Evolutionary conservation across 2,888 invertebrate genomes (phyloP).

Genomic region (Oligia strigilis): DNA sequence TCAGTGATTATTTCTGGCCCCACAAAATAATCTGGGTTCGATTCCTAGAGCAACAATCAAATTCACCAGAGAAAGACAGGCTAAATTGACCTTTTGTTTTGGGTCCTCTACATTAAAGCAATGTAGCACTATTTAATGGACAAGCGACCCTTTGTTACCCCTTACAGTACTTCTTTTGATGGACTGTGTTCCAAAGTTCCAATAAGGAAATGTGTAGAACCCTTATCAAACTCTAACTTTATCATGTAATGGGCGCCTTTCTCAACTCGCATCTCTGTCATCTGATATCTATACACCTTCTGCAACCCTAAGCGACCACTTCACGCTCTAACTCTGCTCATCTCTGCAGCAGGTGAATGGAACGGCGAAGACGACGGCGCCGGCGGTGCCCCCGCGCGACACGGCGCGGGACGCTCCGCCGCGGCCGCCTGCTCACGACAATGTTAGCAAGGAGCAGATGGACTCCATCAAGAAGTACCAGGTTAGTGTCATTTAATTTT

Average conservation of each 20-base stretch:
- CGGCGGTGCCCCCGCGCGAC: constrained; percentile 91
- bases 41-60: constrained; percentile 16
- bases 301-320: too few species aligned
- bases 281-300: neutral
- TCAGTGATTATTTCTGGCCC: neutral
- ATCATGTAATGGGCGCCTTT: too few species aligned
- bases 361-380: constrained; percentile 92
- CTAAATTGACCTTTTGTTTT: too few species aligned
- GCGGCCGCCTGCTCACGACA: constrained; percentile 88
- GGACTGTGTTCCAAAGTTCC: neutral
- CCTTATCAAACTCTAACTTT: neutral
- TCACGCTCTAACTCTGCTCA: constrained; percentile 10
- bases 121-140: too few species aligned
- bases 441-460: constrained; percentile 95
- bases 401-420: constrained; percentile 87
- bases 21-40: constrained; percentile 24
- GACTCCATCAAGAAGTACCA: constrained; percentile 98
- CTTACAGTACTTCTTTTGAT: neutral
- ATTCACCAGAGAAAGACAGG: neutral
- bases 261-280: neutral
- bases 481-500: constrained; percentile 89
- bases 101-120: neutral
- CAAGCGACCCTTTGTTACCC: neutral
- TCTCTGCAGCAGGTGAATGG: constrained; percentile 85
- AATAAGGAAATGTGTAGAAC: neutral